A percentile compares a stretch with the other conserved stretches of the same genome.
Evolutionary conservation across 1,140 invertebrate genomes (phyloP).

Genomic region (Drosophila pruinosa): DNA sequence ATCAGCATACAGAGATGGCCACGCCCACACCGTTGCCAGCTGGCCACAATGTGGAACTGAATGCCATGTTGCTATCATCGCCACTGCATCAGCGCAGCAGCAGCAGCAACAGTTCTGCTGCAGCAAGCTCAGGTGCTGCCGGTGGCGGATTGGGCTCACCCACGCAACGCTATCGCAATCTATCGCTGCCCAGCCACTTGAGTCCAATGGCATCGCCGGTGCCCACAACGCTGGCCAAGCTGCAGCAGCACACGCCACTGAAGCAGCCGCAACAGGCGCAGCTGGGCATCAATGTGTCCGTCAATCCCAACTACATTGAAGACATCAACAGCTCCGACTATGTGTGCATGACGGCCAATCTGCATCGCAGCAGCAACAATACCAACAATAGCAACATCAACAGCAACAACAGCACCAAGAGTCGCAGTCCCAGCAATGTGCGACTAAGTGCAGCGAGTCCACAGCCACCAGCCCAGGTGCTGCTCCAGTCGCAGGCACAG

Average conservation of each 20-base stretch:
- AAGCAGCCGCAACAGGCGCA: constrained; percentile 47
- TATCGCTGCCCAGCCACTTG: constrained; percentile 59
- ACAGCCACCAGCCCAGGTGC: neutral
- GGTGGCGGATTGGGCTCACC: constrained; percentile 53
- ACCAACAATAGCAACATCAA: constrained; percentile 2
- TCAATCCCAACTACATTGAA: constrained; percentile 83
- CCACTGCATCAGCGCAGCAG: constrained; percentile 62
- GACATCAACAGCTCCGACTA: constrained; percentile 88
- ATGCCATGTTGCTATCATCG: constrained; percentile 46
- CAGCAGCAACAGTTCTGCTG: constrained; percentile 47
- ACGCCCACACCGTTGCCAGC: constrained; percentile 28
- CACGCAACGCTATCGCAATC: constrained; percentile 62
- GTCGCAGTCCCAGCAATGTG: constrained; percentile 27
- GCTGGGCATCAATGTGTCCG: constrained; percentile 71
- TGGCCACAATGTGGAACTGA: constrained; percentile 37
- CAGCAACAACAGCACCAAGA: constrained; percentile 3
- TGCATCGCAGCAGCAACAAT: constrained; percentile 60
- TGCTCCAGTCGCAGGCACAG: neutral
- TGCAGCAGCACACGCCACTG: constrained; percentile 73
- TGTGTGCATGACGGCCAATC: constrained; percentile 88
- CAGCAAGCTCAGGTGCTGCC: constrained; percentile 27
- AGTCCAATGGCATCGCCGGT: constrained; percentile 45
- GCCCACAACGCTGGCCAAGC: constrained; percentile 45
- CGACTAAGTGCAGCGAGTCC: constrained; percentile 16
- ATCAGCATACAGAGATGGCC: constrained; percentile 63